phyloP scores from a whole-genome alignment of 2,888 invertebrate species.

The Tinea pellionella region DNA sequence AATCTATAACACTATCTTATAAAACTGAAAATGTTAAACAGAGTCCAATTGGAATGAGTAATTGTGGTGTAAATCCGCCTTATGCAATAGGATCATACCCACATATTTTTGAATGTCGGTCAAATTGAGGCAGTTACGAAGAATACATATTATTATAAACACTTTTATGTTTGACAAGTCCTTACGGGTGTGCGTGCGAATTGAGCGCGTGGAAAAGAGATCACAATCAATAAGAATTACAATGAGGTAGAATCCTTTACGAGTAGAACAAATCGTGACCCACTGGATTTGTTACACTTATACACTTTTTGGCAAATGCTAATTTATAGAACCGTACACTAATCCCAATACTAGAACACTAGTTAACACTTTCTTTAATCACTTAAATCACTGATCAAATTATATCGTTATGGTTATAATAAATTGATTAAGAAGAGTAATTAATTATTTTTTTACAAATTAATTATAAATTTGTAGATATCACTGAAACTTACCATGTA shows the following conservation, averaged over 20 bases:
- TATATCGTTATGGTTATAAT: too few relatives aligned
- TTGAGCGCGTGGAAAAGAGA: constrained; percentile 30
- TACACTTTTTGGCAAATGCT: not conserved
- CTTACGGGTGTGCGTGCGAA: constrained; percentile 25
- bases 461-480: not conserved
- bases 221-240: constrained; percentile 34
- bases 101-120: constrained; percentile 25
- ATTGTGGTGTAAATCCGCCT: constrained; percentile 26
- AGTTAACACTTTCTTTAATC: not conserved
- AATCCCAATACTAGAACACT: not conserved
- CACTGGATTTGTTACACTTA: constrained; percentile 6
- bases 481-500: constrained; percentile 55
- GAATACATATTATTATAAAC: constrained; percentile 32
- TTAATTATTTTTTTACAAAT: not conserved
- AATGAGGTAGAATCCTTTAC: constrained; percentile 25
- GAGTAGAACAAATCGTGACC: constrained; percentile 1
- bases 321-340: not conserved
- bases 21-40: not conserved
- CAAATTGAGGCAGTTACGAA: constrained; percentile 14
- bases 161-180: constrained; percentile 22
- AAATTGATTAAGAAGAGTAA: too few relatives aligned
- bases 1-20: not conserved
- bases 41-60: not conserved
- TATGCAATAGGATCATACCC: constrained; percentile 28
- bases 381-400: not conserved